Base-by-base conservation (phyloP, 2,888 invertebrate species). In the Lingula anatina region DNA sequence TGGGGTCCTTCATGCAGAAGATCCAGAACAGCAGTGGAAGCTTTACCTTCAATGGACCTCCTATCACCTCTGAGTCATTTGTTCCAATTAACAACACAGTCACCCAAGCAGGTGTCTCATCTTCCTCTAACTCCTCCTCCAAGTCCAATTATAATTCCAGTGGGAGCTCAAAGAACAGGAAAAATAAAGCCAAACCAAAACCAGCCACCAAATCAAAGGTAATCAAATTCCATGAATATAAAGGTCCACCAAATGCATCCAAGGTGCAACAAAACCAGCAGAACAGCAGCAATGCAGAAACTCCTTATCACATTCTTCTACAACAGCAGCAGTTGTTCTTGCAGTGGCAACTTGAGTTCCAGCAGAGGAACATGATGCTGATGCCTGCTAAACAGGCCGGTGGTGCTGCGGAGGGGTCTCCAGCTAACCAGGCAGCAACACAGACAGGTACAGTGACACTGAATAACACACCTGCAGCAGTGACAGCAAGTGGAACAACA, bases 191-290 rank as follows among this genome's bases (percentile, higher is more conserved):
- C 21, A 90, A 90, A 74, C 86, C 86, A 37, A 90, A 90, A 77
- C 63, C 58, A 2, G 83, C 85, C 49, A 86, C 89, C 1, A 91
- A 91, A 77, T 83, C 88, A 21, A 84, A 89, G 62, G 89, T 89
- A 48, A 94, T 96, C 66, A 96, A 96, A 80, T 96, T 96, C 79
- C 95, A 96, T 78, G 96, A 96, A 78, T 91, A 92, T 77, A 91
- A 91, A 58, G 75, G 74, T 48, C 74, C 75, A 46, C 92, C 94
- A 56, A 90, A 86, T 79, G 89, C 91, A 20, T 89, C 89, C 64
- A 90, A 89, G 71, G 73, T 54, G 51, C 64, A 66, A 42, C 50
- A 54, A 27, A 44, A 45, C 49, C 20, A 53, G 46, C 41, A 47
- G 42, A 47, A 46, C 39, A 46, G 44, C 46, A 28, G 24, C 51